Evolutionary conservation across 2,113 vertebrate species (phyloP), one percentile per base, ranked within the genome.

Genomic region (Vanacampus margaritifer): DNA sequence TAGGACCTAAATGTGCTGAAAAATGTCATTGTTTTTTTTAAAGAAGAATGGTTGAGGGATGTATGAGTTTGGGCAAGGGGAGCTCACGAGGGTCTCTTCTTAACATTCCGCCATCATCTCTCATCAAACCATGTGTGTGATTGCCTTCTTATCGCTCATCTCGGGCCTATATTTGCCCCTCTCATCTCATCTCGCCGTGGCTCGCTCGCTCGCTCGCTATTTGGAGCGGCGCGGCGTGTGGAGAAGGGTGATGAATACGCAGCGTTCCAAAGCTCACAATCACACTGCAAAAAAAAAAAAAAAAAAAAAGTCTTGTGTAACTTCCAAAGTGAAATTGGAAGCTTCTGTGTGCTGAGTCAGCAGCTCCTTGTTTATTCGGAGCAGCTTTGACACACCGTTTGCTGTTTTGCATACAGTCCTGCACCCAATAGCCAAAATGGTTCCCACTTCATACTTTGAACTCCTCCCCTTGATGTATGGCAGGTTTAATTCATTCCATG

Each of bases 91-190:
- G 26, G 48, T 23, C 51, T 74, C 80, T 76, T 79, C 80, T 88
- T 87, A 79, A 86, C 69, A 87, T 87, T 85, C 84, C 63, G 23
- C 68, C 43, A 50, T 69, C 82, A 78, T 88, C 86, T 76, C 72
- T 75, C 78, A 72, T 84, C 81, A 88, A 88, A 76, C 84, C 89
- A 86, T 86, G 86, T 90, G 89, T 90, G 86, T 88, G 87, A 90
- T 89, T 90, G 87, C 84, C 85, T 86, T 84, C 80, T 88, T 90
- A 87, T 90, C 86, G 67, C 85, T 86, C 83, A 90, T 88, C 85
- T 87, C 80, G 79, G 80, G 78, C 86, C 86, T 85, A 80, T 86
- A 85, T 83, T 87, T 82, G 80, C 71, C 76, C 50, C 62, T 79
- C 74, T 78, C 46, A 54, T 79, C 83, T 80, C 77, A 72, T 78